Conservation (phyloP, 2,888 invertebrate genomes). For the Aphodius granarius region DNA sequence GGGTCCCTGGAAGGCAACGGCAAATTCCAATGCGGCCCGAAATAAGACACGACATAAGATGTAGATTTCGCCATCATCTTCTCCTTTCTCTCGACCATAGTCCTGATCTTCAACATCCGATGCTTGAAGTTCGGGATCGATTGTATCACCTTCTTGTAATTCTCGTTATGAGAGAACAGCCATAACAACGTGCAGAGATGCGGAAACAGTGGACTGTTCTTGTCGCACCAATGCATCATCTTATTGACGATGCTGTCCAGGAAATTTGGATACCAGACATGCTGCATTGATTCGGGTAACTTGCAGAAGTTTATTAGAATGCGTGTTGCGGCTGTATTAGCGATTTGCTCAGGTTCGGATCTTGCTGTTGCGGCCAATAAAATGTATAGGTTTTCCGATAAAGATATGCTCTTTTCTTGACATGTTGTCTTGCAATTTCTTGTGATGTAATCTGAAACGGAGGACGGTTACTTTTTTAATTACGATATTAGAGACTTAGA, state of each 20-base stretch:
- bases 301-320: slow-evolving; percentile 70
- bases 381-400: slow-evolving; percentile 51
- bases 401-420: slow-evolving; percentile 43
- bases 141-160: slow-evolving; percentile 52
- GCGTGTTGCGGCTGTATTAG: slow-evolving; percentile 58
- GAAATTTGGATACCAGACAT: slow-evolving; percentile 63
- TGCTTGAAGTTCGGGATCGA: slow-evolving; percentile 40
- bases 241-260: slow-evolving; percentile 64
- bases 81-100: slow-evolving; percentile 42
- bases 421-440: slow-evolving; percentile 48
- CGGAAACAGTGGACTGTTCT: slow-evolving; percentile 65
- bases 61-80: slow-evolving; percentile 43
- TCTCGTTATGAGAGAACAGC: slow-evolving; percentile 63
- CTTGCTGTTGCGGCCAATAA: slow-evolving; percentile 55
- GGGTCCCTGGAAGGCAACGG: slow-evolving; percentile 41
- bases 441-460: slow-evolving; percentile 52
- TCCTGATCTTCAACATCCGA: slow-evolving; percentile 42
- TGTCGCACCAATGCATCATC: slow-evolving; percentile 69
- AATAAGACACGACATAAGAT: slow-evolving; percentile 31
- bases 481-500: not conserved
- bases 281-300: slow-evolving; percentile 61
- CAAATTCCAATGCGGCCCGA: slow-evolving; percentile 15
- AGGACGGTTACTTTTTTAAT: not conserved
- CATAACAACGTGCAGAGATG: slow-evolving; percentile 68
- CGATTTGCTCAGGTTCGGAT: slow-evolving; percentile 63